Evolutionary conservation across 2,888 invertebrate genomes (phyloP).

Genomic region (Erynnis tages): DNA sequence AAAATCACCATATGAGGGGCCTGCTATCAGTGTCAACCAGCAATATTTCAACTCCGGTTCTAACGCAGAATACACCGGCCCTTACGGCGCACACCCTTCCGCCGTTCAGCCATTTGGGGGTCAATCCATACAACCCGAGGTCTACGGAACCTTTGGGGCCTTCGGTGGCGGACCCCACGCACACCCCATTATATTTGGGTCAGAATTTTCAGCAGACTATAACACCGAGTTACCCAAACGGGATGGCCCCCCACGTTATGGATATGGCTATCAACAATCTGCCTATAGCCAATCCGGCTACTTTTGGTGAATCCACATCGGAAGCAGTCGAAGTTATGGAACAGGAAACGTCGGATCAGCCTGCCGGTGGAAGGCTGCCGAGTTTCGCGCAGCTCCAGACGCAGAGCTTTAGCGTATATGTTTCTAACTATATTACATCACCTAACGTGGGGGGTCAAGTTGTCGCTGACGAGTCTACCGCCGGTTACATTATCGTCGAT

Average conservation of each 20-base stretch:
- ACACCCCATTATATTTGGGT: slow-evolving; percentile 82
- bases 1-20: slow-evolving; percentile 94
- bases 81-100: slow-evolving; percentile 81
- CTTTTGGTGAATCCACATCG: slow-evolving; percentile 87
- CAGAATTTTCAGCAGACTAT: slow-evolving; percentile 82
- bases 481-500: slow-evolving; percentile 72
- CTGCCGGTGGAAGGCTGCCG: slow-evolving; percentile 79
- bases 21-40: slow-evolving; percentile 91
- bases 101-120: slow-evolving; percentile 82
- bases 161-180: slow-evolving; percentile 81
- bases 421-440: slow-evolving; percentile 81
- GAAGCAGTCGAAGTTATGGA: slow-evolving; percentile 75
- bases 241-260: slow-evolving; percentile 92
- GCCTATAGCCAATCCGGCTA: slow-evolving; percentile 88
- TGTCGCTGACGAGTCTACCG: slow-evolving; percentile 77
- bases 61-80: slow-evolving; percentile 79
- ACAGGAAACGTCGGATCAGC: slow-evolving; percentile 67
- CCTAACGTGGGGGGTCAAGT: slow-evolving; percentile 91
- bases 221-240: slow-evolving; percentile 90
- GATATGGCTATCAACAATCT: slow-evolving; percentile 86
- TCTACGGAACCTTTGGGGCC: slow-evolving; percentile 82
- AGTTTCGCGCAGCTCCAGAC: slow-evolving; percentile 85
- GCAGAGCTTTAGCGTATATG: slow-evolving; percentile 80
- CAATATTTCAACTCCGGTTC: slow-evolving; percentile 82
- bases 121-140: slow-evolving; percentile 81